Conservation (phyloP, 2,113 vertebrate genomes). For the Corapipo altera region DNA sequence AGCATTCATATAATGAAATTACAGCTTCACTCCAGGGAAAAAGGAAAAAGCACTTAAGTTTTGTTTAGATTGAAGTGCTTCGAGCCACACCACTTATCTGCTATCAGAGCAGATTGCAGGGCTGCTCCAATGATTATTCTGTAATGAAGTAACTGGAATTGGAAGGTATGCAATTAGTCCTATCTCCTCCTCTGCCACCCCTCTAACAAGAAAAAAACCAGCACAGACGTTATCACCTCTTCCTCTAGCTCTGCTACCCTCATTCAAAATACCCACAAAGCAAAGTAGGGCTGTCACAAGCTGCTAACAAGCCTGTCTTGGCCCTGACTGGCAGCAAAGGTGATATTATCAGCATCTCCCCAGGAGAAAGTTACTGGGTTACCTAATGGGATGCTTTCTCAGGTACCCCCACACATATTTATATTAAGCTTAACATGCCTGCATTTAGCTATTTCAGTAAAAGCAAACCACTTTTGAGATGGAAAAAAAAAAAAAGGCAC, state of each 20-base stretch:
- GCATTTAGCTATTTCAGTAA: background rate
- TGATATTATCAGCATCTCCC: background rate
- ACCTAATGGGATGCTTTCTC: background rate
- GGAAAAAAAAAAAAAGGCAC: background rate
- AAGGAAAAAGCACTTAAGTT: conserved; percentile 52
- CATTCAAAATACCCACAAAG: conserved; percentile 48
- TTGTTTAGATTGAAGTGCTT: conserved; percentile 41
- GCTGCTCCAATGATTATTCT: conserved; percentile 20
- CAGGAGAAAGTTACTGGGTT: background rate
- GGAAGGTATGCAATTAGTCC: conserved; percentile 38
- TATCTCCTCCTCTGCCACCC: background rate
- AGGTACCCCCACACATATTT: background rate
- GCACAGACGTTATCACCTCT: conserved; percentile 27
- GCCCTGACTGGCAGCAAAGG: background rate
- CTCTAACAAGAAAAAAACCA: background rate
- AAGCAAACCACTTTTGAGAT: background rate
- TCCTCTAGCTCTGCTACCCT: conserved; percentile 10
- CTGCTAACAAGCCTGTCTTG: conserved; percentile 15
- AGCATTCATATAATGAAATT: background rate
- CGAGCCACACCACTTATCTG: conserved; percentile 35
- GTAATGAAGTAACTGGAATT: conserved; percentile 46
- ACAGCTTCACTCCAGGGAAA: conserved; percentile 39
- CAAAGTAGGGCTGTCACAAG: conserved; percentile 20
- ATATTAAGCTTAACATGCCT: background rate
- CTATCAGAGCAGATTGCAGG: conserved; percentile 37